Evolutionary conservation across 2,797 vertebrate genomes (phyloP).

Genomic region (Discoglossus pictus): DNA sequence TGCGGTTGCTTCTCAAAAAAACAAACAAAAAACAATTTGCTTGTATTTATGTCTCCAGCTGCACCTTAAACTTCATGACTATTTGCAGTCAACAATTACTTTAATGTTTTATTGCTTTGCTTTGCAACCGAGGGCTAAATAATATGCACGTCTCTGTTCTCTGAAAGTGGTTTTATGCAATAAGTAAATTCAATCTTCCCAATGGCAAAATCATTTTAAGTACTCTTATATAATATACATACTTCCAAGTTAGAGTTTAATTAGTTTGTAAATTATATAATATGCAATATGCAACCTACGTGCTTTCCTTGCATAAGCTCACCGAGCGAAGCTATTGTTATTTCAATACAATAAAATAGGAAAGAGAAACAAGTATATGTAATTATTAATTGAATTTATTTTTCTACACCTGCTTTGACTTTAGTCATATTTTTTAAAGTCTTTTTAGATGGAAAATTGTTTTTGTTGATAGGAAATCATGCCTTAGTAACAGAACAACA

Average conservation of each 20-base stretch:
- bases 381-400: too few relatives aligned
- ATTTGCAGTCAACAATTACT: conserved; percentile 18
- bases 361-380: too few relatives aligned
- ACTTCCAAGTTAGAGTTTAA: neutral
- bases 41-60: too few relatives aligned
- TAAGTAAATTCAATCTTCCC: neutral
- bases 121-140: conserved; percentile 4
- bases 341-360: too few relatives aligned
- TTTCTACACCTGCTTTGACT: too few relatives aligned
- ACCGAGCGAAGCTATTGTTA: too few relatives aligned
- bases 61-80: neutral
- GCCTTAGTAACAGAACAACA: too few relatives aligned
- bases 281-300: neutral
- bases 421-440: too few relatives aligned
- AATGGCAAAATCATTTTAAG: neutral
- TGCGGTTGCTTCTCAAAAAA: too few relatives aligned
- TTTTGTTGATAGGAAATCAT: too few relatives aligned
- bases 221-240: conserved; percentile 12
- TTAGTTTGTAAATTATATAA: neutral
- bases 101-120: conserved; percentile 2
- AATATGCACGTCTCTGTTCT: conserved; percentile 1
- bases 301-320: neutral
- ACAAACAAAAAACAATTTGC: too few relatives aligned
- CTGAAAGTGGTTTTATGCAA: neutral
- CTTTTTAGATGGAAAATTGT: too few relatives aligned